These are phyloP conservation scores for Zygothrica quintamaculata DNA, from an alignment of 2,888 invertebrate genomes.

Conservation along the genomic window DNA sequence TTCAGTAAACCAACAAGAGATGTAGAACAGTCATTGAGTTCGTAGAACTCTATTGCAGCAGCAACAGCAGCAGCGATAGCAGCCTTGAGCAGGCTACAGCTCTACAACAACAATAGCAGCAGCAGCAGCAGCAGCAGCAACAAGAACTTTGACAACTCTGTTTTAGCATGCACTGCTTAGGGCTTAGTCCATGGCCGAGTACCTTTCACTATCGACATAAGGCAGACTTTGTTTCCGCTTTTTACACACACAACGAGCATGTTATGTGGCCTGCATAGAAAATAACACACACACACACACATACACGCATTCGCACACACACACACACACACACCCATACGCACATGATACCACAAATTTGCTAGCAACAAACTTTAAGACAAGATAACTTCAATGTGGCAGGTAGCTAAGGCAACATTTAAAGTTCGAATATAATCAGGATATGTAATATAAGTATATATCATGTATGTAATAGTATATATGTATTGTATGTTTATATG, in stretches of 20 bases:
- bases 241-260: constrained; percentile 50
- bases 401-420: too few species aligned
- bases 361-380: too few species aligned
- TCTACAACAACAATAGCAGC: constrained; percentile 3
- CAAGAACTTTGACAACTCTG: constrained; percentile 22
- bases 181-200: constrained; percentile 40
- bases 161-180: constrained; percentile 8
- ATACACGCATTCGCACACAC: background rate
- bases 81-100: constrained; percentile 31
- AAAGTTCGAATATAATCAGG: too few species aligned
- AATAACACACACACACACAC: constrained; percentile 9
- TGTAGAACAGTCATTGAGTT: constrained; percentile 62
- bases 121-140: too few species aligned
- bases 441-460: too few species aligned
- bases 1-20: constrained; percentile 70
- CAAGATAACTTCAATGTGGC: too few species aligned
- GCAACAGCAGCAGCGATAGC: constrained; percentile 42
- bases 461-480: too few species aligned
- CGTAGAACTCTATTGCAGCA: constrained; percentile 67
- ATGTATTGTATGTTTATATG: too few species aligned
- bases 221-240: constrained; percentile 55
- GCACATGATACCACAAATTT: background rate
- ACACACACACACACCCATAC: background rate
- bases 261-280: constrained; percentile 41
- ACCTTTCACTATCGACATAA: constrained; percentile 71